A percentile compares a stretch with the other conserved stretches of the same genome.
These are phyloP conservation scores for Sympetrum striolatum DNA, from an alignment of 2,888 invertebrate species.

Conservation along the genomic window DNA sequence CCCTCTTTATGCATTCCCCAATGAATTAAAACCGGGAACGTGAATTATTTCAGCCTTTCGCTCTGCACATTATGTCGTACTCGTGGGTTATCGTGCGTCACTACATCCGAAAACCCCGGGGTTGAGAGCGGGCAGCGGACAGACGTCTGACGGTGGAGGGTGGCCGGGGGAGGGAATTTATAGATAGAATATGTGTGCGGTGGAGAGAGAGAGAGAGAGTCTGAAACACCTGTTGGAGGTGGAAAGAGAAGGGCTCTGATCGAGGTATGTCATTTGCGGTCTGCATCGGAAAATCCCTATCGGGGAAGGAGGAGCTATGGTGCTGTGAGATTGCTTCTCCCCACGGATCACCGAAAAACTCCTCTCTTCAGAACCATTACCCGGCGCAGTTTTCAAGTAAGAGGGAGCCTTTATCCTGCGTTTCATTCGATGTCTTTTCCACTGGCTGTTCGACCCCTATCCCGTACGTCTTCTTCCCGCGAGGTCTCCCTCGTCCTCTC, in stretches of 20 bases:
- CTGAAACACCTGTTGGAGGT: slow-evolving; percentile 16
- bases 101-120: neutral
- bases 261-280: neutral
- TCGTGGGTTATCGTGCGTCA: neutral
- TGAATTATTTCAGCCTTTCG: no score
- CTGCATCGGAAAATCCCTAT: neutral
- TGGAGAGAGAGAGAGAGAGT: neutral
- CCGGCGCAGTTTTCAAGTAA: neutral
- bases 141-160: neutral
- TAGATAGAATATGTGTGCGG: neutral
- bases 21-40: no score
- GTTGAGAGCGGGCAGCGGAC: neutral
- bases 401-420: neutral
- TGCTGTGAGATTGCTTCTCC: neutral
- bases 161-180: neutral
- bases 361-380: neutral
- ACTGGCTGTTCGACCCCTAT: neutral
- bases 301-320: neutral
- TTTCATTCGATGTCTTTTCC: neutral
- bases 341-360: neutral
- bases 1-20: no score
- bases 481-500: neutral
- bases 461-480: neutral
- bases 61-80: neutral
- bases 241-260: neutral